A percentile compares a stretch with the other conserved stretches of the same genome.
Evolutionary conservation across 2,797 vertebrate genomes (phyloP).

Genomic region (Gallinago stenura): DNA sequence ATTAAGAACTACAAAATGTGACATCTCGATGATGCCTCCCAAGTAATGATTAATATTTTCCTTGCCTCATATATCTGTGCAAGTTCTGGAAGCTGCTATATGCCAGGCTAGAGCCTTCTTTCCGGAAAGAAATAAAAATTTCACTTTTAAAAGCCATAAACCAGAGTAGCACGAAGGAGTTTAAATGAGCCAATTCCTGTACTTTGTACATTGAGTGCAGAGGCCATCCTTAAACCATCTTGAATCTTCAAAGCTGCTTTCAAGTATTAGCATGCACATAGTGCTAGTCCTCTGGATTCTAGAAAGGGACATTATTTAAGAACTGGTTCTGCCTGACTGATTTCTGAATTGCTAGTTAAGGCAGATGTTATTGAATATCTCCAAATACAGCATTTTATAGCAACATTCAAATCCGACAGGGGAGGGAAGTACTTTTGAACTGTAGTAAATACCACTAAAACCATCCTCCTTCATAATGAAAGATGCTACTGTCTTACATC

Average conservation of each 20-base stretch:
- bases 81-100: not conserved
- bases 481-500: not conserved
- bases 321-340: not conserved
- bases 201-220: not conserved
- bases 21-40: not conserved
- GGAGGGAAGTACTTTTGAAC: not conserved
- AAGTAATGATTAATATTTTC: constrained; percentile 44
- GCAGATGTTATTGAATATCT: not conserved
- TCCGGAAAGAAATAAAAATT: not conserved
- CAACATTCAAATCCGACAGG: not conserved
- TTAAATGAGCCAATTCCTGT: not conserved
- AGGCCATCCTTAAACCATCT: not conserved
- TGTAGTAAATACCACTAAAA: not conserved
- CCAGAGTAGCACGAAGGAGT: not conserved
- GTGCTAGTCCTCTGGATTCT: not conserved
- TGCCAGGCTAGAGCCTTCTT: not conserved
- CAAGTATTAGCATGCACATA: not conserved
- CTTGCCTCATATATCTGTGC: not conserved
- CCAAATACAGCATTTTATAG: not conserved
- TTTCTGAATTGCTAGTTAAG: not conserved
- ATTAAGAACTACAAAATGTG: constrained; percentile 29
- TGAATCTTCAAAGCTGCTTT: not conserved
- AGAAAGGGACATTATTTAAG: not conserved
- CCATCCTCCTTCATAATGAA: not conserved
- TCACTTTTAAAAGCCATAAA: not conserved